phyloP scores from a whole-genome alignment of 2,113 vertebrate species.

The Cyprinus carpio region DNA sequence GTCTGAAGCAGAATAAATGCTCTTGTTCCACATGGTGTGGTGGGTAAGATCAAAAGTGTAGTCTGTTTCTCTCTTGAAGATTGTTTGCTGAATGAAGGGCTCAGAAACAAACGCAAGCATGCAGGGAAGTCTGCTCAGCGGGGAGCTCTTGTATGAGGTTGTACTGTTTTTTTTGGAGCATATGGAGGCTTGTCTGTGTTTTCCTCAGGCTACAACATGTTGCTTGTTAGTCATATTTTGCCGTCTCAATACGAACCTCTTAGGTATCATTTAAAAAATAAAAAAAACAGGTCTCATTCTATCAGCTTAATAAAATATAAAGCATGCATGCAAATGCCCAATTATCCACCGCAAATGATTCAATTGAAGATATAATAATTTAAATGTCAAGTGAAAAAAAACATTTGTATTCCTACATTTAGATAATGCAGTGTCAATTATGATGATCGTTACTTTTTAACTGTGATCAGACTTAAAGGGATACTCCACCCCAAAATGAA shows the following conservation, averaged over 20 bases:
- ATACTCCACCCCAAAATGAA: too few species aligned
- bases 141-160: background rate
- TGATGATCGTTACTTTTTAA: background rate
- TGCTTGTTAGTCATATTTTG: background rate
- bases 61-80: slow-evolving; percentile 3
- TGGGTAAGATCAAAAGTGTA: background rate
- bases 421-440: background rate
- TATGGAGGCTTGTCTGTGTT: background rate
- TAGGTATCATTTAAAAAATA: background rate
- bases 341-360: background rate
- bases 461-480: too few species aligned
- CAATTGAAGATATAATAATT: background rate
- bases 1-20: background rate
- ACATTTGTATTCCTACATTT: background rate
- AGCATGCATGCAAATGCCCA: background rate
- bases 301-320: background rate
- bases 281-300: background rate
- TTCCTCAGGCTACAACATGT: slow-evolving; percentile 4
- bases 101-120: background rate
- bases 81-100: background rate
- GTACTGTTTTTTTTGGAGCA: background rate
- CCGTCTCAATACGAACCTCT: background rate
- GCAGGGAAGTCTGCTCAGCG: background rate
- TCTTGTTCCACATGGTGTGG: background rate
- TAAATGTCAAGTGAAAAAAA: background rate